A percentile compares a stretch with the other conserved stretches of the same genome.
Evolutionary conservation across 2,113 vertebrate genomes (phyloP).

Genomic region (Cephalopterus ornatus): DNA sequence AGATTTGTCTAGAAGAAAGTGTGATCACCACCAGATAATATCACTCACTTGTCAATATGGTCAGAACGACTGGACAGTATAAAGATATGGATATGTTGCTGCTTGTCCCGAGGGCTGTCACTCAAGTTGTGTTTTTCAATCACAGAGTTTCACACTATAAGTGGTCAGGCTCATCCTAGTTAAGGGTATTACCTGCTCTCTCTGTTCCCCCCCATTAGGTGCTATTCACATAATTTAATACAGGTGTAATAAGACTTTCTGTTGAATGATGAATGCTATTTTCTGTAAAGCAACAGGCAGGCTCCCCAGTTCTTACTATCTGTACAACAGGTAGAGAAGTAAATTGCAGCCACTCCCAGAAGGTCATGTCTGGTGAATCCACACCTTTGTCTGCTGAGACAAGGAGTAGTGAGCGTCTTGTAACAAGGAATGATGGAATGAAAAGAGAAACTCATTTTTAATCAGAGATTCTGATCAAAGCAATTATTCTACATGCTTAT

Average conservation of each 20-base stretch:
- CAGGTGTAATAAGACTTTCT: not conserved
- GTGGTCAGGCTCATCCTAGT: not conserved
- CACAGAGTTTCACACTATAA: not conserved
- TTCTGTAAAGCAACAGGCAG: not conserved
- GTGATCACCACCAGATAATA: constrained; percentile 42
- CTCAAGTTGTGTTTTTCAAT: not conserved
- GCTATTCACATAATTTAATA: not conserved
- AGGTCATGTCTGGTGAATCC: not conserved
- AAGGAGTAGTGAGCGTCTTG: not conserved
- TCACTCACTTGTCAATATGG: constrained; percentile 18
- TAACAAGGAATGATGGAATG: not conserved
- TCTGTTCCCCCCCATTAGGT: not conserved
- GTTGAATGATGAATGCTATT: not conserved
- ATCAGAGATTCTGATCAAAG: not conserved
- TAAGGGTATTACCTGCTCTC: not conserved
- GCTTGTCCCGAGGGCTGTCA: not conserved
- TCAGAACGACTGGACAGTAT: not conserved
- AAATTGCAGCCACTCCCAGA: not conserved
- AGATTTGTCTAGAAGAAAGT: constrained; percentile 38
- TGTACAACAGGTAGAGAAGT: not conserved
- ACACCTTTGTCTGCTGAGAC: not conserved
- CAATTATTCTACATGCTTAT: not conserved
- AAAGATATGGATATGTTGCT: not conserved
- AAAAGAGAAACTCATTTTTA: not conserved
- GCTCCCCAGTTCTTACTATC: not conserved